phyloP scores from a whole-genome alignment of 2,113 vertebrate species.

The Psittacara wagleri region DNA sequence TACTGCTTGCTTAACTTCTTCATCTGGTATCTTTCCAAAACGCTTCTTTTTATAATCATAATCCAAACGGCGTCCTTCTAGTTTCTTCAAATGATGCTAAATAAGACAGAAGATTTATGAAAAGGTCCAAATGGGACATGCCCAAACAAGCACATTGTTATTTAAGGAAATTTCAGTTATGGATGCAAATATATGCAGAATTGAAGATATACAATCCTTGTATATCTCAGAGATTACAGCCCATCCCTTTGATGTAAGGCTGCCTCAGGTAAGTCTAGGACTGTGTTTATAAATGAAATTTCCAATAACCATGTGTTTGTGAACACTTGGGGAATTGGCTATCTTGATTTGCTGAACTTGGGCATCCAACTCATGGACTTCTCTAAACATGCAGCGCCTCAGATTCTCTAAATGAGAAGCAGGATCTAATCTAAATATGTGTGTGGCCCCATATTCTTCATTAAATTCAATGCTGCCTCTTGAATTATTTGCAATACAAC shows the following conservation, averaged over 20 bases:
- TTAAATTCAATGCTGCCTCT: background rate
- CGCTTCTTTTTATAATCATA: constrained; percentile 96
- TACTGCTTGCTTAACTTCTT: constrained; percentile 90
- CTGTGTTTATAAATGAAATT: background rate
- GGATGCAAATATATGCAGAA: background rate
- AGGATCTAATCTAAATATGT: background rate
- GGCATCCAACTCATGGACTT: background rate
- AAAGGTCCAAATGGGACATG: background rate
- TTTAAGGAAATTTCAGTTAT: background rate
- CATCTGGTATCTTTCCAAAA: constrained; percentile 89
- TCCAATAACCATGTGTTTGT: background rate
- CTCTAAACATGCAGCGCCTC: background rate
- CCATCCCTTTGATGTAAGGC: background rate
- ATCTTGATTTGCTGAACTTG: background rate
- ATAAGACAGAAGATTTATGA: background rate
- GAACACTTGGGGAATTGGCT: background rate
- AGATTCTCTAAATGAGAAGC: background rate
- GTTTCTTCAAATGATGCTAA: constrained; percentile 92
- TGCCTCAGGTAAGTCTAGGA: background rate
- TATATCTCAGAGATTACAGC: background rate
- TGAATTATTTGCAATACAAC: background rate
- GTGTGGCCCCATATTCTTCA: background rate
- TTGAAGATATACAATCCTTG: background rate
- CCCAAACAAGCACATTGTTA: background rate
- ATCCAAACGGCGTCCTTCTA: constrained; percentile 93